Base-by-base conservation (phyloP, 2,888 invertebrate genomes). In the Caenorhabditis sp. region DNA sequence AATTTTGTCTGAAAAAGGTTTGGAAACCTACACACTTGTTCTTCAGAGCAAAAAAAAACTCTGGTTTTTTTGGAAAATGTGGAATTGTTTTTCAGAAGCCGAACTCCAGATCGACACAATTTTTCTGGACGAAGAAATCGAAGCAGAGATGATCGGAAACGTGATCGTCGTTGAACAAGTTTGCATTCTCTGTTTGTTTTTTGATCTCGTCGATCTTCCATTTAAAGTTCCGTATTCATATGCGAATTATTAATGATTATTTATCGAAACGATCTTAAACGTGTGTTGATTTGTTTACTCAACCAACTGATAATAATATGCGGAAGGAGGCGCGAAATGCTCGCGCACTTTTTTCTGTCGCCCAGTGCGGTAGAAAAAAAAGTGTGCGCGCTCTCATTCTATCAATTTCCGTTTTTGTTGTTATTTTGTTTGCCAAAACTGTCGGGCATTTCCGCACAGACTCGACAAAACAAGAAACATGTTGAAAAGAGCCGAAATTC, bases 141-240 rank as follows among this genome's bases (percentile, higher is more conserved):
- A 19, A 17, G 26, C 23, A 23, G 54, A 19, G 23, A 51, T n/a
- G 53, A 62, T 53, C 51, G 62, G 3, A 5, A 21, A 58, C 10
- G 17, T 36, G 36, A 58, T 58, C n/a, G 57, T 17, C 57, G 57
- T 36, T 58, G 19, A 58, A 36, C n/a, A 21, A 21, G 8, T 36
- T 58, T 24, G 8, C 4, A 27, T 55, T 5, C 8, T 21, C 12
- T 19, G 6, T 55, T 55, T 10, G 5, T 24, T 55, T 55, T 3
- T 43, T 43, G 43, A 43, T 43, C 43, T 43, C 12, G 14, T 5
- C 17, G 43, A 43, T 43, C 12, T 43, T 43, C 14, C 31, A 10
- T 6, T 6, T 17, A 10, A 43, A 43, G 43, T 43, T 43, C 43
- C 43, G 43, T 43, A 43, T 43, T 43, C 43, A 17, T 43, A 12